phyloP scores from a whole-genome alignment of 2,113 vertebrate genomes.

The Zosterops lateralis region DNA sequence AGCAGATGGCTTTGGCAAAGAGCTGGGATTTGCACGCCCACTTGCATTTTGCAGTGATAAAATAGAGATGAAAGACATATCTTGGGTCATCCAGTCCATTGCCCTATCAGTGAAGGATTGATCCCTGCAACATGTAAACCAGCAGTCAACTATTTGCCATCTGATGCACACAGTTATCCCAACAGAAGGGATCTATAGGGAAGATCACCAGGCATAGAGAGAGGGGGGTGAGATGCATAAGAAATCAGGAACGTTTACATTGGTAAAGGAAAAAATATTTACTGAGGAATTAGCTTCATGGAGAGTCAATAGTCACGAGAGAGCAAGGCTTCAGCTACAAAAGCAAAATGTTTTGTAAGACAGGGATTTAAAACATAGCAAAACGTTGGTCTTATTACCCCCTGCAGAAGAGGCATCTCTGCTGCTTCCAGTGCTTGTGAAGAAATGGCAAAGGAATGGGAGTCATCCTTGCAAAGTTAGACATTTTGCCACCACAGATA shows the following conservation, averaged over 20 bases:
- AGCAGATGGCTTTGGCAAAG: slow-evolving; percentile 69
- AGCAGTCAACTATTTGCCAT: slow-evolving; percentile 49
- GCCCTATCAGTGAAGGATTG: slow-evolving; percentile 39
- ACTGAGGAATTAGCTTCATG: slow-evolving; percentile 44
- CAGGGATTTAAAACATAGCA: background rate
- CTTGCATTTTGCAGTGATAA: slow-evolving; percentile 61
- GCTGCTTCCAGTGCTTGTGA: background rate
- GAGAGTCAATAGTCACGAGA: slow-evolving; percentile 40
- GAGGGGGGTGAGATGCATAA: slow-evolving; percentile 14
- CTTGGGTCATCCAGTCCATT: slow-evolving; percentile 39
- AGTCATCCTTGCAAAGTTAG: background rate
- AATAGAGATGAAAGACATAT: slow-evolving; percentile 64
- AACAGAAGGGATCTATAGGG: slow-evolving; percentile 58
- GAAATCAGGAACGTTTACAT: slow-evolving; percentile 60
- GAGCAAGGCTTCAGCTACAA: slow-evolving; percentile 28
- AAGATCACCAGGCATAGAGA: slow-evolving; percentile 36
- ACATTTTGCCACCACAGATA: background rate
- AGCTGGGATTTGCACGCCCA: slow-evolving; percentile 56
- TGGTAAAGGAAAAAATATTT: slow-evolving; percentile 61
- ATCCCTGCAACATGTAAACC: slow-evolving; percentile 46
- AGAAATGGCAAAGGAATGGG: background rate
- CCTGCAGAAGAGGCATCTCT: background rate
- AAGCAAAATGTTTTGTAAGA: slow-evolving; percentile 33
- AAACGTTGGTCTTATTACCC: background rate
- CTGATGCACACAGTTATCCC: slow-evolving; percentile 32